Evolutionary conservation across 2,797 vertebrate species (phyloP).

Genomic region (Pseudotriccus pelzelni): DNA sequence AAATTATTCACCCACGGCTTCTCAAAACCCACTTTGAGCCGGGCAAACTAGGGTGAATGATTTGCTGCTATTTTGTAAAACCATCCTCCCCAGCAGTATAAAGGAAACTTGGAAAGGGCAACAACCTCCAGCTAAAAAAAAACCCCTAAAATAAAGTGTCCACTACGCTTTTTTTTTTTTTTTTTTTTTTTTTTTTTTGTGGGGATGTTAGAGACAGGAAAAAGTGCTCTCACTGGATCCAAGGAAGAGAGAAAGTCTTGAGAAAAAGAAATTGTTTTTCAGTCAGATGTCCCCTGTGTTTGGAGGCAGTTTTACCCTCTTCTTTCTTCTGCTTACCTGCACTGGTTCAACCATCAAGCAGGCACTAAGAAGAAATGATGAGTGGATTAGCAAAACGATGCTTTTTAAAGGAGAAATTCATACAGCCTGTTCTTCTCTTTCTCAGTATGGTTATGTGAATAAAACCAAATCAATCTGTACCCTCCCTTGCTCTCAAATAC

Average conservation of each 20-base stretch:
- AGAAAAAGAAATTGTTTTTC: background rate
- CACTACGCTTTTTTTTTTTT: background rate
- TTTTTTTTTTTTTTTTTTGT: background rate
- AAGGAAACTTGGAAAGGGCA: background rate
- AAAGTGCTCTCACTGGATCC: background rate
- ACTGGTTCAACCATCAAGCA: background rate
- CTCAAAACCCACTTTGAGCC: background rate
- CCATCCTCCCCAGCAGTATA: background rate
- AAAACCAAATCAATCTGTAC: background rate
- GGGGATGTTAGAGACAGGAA: background rate
- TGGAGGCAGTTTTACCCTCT: background rate
- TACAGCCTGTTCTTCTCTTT: background rate
- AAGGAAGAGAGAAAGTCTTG: background rate
- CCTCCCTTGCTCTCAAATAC: background rate
- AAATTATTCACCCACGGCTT: background rate
- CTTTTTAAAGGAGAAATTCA: background rate
- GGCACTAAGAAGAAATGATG: background rate
- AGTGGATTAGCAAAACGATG: background rate
- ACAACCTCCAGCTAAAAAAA: fast-evolving
- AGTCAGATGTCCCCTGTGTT: background rate
- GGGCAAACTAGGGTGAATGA: background rate
- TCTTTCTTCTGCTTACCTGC: background rate
- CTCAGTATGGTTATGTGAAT: background rate
- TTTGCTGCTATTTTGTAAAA: background rate
- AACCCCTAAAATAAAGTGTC: background rate